Evolutionary conservation across 1,140 invertebrate genomes (phyloP), one percentile per base, ranked within the genome.

Genomic region (Diplogasteroides magnus): DNA sequence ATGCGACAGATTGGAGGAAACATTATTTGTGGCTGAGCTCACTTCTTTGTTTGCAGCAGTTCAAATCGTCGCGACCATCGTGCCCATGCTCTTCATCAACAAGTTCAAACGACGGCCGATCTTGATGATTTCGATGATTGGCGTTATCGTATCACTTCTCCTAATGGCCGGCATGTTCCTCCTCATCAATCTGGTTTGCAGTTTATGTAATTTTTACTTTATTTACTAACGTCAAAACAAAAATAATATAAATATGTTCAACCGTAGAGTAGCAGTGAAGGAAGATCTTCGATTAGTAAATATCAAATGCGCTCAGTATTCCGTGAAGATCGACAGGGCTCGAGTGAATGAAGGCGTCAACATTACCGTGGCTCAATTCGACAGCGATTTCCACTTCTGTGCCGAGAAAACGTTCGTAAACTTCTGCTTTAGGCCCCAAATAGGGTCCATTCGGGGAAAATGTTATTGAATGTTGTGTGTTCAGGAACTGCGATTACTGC

Each of bases 1-100:
- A 61, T 19, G 0, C 27, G 26, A 19, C 26, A 61, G 14, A 61
- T 19, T 19, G 26, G 60, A 15, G 14, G n/a, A 26, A 25, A 2
- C 25, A 69, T n/a, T n/a, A n/a, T n/a, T n/a, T n/a, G n/a, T n/a
- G n/a, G n/a, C n/a, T n/a, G n/a, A n/a, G n/a, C n/a, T n/a, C n/a
- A 60, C 65, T 31, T 23, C 32, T 23, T 25, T 23, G 13, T 19
- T 2, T 68, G 25, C 31, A 27, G 78, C 81, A 15, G 84, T 88
- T 59, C 88, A 88, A 75, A 88, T 88, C 74, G 31, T 87, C 2
- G 87, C 85, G 70, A 87, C 87, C 0, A 84, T 89, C 58, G 78
- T 88, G 63, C 88, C 87, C 26, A 78, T 89, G 48, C 85, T 83
- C 74, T 78, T 89, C 13, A 87, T 89, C 2, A 88, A 89, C 72